Evolutionary conservation across 37 sponge, comb jelly and placozoan species (phyloP).

Genomic region (Halichondria panicea): DNA sequence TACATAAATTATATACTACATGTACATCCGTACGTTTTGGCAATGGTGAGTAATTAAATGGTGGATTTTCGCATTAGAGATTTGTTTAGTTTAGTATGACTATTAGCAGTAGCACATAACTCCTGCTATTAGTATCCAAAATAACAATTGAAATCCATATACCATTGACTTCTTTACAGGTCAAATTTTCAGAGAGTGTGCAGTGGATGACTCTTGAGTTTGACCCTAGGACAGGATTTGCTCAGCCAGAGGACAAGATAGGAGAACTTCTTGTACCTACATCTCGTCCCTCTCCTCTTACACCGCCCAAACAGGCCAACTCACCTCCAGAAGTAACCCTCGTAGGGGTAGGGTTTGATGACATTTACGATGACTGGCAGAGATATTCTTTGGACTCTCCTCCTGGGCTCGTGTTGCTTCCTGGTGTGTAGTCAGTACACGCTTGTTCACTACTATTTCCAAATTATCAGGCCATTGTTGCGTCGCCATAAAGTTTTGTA

Average conservation of each 20-base stretch:
- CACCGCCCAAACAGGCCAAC: background rate
- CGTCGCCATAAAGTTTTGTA: background rate
- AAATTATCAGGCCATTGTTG: no score
- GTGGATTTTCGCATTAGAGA: no score
- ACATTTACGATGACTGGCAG: conserved; percentile 58
- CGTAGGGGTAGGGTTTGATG: conserved; percentile 39
- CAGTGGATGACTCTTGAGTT: conserved; percentile 94
- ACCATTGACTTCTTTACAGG: conserved; percentile 60
- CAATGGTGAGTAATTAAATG: no score
- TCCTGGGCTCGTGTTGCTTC: conserved; percentile 63
- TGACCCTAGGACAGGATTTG: conserved; percentile 79
- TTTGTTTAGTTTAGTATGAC: no score
- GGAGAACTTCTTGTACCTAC: conserved; percentile 57
- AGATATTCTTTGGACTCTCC: conserved; percentile 49
- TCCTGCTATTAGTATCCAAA: no score
- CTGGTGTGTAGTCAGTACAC: conserved; percentile 23
- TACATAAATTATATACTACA: no score
- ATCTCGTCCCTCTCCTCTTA: background rate
- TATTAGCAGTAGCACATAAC: no score
- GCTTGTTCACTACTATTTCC: background rate
- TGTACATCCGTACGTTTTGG: no score
- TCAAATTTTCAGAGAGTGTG: conserved; percentile 75
- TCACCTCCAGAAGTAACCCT: background rate
- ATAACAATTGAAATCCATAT: no score
- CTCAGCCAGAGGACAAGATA: conserved; percentile 75